A percentile compares a stretch with the other conserved stretches of the same genome.
These are phyloP conservation scores for Drosophila ohnishii DNA, from an alignment of 1,140 invertebrate species.

Conservation along the genomic window DNA sequence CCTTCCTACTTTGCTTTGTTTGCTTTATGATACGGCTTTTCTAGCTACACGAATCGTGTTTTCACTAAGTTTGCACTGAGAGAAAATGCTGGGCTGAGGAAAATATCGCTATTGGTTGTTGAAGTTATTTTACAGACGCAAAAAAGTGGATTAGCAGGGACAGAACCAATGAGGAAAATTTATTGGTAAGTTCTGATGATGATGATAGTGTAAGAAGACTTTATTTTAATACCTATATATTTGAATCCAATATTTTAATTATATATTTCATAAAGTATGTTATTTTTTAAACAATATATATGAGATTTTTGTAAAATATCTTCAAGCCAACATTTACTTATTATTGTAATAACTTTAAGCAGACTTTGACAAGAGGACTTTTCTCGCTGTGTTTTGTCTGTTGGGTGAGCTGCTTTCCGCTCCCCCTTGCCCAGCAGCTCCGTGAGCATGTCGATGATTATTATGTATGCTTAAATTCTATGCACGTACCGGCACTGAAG, in stretches of 20 bases:
- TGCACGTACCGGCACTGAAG: constrained; percentile 78
- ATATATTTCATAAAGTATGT: no score
- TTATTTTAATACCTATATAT: no score
- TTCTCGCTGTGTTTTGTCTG: background rate
- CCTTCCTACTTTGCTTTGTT: constrained; percentile 47
- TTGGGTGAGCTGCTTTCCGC: background rate
- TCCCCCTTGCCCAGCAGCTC: background rate
- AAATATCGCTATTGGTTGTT: background rate
- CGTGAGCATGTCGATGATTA: constrained; percentile 69
- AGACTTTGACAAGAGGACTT: background rate
- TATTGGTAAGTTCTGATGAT: no score
- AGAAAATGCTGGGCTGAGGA: background rate
- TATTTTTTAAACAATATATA: no score
- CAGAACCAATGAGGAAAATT: no score
- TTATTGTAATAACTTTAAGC: no score
- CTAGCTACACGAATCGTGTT: constrained; percentile 40
- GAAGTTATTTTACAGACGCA: no score
- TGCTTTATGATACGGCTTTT: constrained; percentile 68
- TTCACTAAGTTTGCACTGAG: constrained; percentile 32
- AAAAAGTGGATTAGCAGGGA: no score
- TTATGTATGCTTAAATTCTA: constrained; percentile 81
- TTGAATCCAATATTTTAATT: no score
- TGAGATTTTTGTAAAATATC: no score
- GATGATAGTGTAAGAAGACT: no score
- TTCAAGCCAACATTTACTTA: no score